These are phyloP conservation scores for Melospiza georgiana DNA, from an alignment of 2,113 vertebrate species.

Conservation along the genomic window DNA sequence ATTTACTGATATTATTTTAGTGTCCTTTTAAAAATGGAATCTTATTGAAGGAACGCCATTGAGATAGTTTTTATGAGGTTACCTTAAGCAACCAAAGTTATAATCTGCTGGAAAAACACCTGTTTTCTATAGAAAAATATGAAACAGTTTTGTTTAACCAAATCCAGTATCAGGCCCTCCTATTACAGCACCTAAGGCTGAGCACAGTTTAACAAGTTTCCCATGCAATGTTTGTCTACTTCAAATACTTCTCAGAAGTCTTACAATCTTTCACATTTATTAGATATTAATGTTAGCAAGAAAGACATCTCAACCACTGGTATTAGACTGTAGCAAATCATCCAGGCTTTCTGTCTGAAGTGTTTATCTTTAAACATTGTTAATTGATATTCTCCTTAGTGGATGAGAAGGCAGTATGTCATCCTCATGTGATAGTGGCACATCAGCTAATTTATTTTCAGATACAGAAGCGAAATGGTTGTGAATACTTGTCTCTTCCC, in stretches of 20 bases:
- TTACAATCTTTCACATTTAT: background rate
- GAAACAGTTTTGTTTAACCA: background rate
- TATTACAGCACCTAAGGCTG: background rate
- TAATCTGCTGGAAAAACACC: background rate
- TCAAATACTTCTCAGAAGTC: conserved; percentile 8
- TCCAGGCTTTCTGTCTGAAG: background rate
- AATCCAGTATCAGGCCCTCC: background rate
- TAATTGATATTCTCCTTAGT: background rate
- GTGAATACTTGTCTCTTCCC: background rate
- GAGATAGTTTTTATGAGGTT: background rate
- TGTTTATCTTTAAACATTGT: background rate
- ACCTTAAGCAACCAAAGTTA: background rate
- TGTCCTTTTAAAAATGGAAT: background rate
- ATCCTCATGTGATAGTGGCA: background rate
- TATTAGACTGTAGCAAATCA: background rate
- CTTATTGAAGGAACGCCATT: background rate
- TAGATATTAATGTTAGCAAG: background rate
- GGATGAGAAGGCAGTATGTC: background rate
- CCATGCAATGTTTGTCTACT: background rate
- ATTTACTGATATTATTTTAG: background rate
- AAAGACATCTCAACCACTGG: background rate
- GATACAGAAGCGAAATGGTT: background rate
- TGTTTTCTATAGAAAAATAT: background rate
- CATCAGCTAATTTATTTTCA: background rate
- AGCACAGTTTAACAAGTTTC: background rate